Percentiles rank a stretch among this genome's conserved stretches.
These are phyloP conservation scores for Jacana jacana DNA, from an alignment of 2,113 vertebrate species.

Conservation along the genomic window DNA sequence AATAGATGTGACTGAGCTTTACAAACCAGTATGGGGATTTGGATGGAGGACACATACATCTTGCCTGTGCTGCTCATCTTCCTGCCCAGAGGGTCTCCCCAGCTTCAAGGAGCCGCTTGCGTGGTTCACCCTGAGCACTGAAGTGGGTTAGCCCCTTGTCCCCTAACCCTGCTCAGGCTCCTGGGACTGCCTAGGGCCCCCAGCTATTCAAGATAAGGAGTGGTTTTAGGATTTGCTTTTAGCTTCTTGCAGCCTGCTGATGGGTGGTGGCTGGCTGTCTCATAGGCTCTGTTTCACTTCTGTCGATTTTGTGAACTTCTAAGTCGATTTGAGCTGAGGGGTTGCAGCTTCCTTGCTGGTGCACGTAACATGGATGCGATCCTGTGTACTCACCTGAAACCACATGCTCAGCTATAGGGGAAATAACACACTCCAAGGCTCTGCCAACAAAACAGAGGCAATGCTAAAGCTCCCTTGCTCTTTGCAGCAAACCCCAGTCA, in stretches of 20 bases:
- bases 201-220: not conserved
- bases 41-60: not conserved
- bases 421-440: accelerated
- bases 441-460: not conserved
- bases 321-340: not conserved
- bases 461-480: not conserved
- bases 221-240: not conserved
- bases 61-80: not conserved
- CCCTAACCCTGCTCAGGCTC: not conserved
- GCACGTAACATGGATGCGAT: accelerated
- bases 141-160: accelerated
- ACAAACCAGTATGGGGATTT: not conserved
- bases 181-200: not conserved
- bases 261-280: not conserved
- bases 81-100: not conserved
- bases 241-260: not conserved
- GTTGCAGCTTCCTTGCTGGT: not conserved
- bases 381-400: not conserved
- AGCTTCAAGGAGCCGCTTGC: not conserved
- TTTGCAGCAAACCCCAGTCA: not conserved
- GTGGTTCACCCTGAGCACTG: not conserved
- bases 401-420: not conserved
- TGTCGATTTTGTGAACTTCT: not conserved
- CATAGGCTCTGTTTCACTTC: not conserved
- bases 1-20: accelerated